Conservation (phyloP, 2,797 vertebrate genomes). For the Tachyglossus aculeatus region DNA sequence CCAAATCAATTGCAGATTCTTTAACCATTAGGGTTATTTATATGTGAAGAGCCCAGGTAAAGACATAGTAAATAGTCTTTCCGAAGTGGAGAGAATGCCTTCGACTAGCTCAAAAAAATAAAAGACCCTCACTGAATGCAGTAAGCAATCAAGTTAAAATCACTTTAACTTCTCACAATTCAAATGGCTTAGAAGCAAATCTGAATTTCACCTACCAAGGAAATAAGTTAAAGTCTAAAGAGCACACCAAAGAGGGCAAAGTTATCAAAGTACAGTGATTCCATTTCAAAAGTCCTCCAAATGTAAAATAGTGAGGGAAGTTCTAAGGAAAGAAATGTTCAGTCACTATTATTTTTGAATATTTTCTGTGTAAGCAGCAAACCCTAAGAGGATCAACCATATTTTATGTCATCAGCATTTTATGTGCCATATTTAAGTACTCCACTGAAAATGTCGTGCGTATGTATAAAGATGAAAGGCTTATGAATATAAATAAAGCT, state of each 20-base stretch:
- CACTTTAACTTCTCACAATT: constrained; percentile 52
- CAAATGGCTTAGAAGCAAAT: constrained; percentile 57
- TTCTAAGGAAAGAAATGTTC: constrained; percentile 73
- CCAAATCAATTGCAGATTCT: constrained; percentile 36
- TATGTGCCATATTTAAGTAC: constrained; percentile 81
- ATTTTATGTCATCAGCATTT: constrained; percentile 85
- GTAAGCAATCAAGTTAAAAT: constrained; percentile 57
- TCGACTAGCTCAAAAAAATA: constrained; percentile 58
- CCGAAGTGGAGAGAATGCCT: constrained; percentile 63
- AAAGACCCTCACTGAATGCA: constrained; percentile 50
- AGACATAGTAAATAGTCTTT: too few species aligned
- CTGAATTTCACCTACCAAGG: constrained; percentile 46
- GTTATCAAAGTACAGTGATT: constrained; percentile 68
- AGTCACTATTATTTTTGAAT: constrained; percentile 77
- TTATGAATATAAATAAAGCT: constrained; percentile 86
- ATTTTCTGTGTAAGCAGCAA: constrained; percentile 79
- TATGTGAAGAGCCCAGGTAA: neutral
- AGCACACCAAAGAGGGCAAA: constrained; percentile 64
- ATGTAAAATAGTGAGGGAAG: constrained; percentile 69
- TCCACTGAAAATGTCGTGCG: constrained; percentile 79
- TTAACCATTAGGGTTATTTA: constrained; percentile 53
- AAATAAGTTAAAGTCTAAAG: constrained; percentile 62
- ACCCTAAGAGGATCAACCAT: constrained; percentile 81
- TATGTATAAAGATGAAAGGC: constrained; percentile 82
- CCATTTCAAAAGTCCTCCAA: constrained; percentile 67